Conservation (phyloP, 2,888 invertebrate genomes). For the Hyalella azteca region DNA sequence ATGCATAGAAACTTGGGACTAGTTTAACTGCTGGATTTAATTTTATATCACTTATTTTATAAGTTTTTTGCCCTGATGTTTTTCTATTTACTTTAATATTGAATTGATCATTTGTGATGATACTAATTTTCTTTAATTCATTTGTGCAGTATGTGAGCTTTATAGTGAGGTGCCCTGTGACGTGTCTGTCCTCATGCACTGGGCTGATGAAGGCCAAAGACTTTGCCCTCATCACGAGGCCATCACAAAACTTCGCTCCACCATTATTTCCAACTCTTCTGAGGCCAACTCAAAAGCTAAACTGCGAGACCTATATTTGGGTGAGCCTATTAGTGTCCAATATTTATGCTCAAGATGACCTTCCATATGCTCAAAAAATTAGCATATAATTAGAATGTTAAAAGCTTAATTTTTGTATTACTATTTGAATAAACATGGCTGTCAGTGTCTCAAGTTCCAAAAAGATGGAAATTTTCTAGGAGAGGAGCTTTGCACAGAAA, state of each 20-base stretch:
- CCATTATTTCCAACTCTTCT: constrained; percentile 40
- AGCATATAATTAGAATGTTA: neutral
- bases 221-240: constrained; percentile 53
- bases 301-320: constrained; percentile 52
- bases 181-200: constrained; percentile 46
- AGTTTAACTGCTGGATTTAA: no score
- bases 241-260: constrained; percentile 48
- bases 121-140: no score
- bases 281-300: constrained; percentile 44
- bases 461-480: no score
- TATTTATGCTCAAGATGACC: neutral
- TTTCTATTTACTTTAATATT: no score
- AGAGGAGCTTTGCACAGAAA: no score
- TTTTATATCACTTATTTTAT: no score
- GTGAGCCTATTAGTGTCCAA: constrained; percentile 3
- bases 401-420: no score
- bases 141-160: constrained; percentile 52
- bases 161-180: constrained; percentile 51
- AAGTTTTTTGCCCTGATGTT: no score
- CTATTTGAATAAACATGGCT: no score
- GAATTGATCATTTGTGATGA: no score
- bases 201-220: constrained; percentile 55
- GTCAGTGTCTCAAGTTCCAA: no score
- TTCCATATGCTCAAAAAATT: neutral
- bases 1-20: no score